phyloP scores from a whole-genome alignment of 2,888 invertebrate species.

The Leucophora obtusa region DNA sequence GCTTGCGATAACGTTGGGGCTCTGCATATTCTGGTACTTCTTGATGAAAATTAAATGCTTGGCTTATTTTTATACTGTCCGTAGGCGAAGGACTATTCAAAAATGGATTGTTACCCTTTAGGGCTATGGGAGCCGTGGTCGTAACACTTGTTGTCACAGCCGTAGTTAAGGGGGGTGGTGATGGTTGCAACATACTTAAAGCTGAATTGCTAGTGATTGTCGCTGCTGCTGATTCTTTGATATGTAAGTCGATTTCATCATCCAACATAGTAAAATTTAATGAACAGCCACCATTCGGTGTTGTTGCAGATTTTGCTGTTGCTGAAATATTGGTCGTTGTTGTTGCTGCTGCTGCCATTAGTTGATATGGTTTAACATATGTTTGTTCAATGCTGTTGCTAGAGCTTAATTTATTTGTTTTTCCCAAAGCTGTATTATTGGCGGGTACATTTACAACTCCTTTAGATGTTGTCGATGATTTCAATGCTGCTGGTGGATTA shows the following conservation, averaged over 20 bases:
- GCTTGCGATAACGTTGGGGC: conserved; percentile 72
- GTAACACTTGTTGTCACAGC: conserved; percentile 67
- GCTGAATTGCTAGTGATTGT: conserved; percentile 66
- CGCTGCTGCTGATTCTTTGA: conserved; percentile 70
- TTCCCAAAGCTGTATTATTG: conserved; percentile 42
- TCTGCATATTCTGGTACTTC: conserved; percentile 76
- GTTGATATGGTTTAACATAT: conserved; percentile 55
- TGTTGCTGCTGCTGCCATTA: conserved; percentile 40
- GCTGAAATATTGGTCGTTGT: conserved; percentile 7
- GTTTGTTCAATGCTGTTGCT: conserved; percentile 48
- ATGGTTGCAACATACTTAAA: conserved; percentile 66
- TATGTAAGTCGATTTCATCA: conserved; percentile 72
- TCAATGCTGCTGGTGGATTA: conserved; percentile 54
- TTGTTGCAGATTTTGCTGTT: conserved; percentile 17
- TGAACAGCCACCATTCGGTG: conserved; percentile 62
- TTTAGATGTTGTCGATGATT: conserved; percentile 54
- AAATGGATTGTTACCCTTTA: conserved; percentile 75
- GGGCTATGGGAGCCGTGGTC: conserved; percentile 75
- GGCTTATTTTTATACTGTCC: conserved; percentile 59
- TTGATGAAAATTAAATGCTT: conserved; percentile 63
- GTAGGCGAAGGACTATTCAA: conserved; percentile 75
- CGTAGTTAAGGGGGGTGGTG: conserved; percentile 72
- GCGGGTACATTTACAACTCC: conserved; percentile 36
- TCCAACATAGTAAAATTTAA: conserved; percentile 54
- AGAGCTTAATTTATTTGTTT: conserved; percentile 57